Evolutionary conservation across 2,113 vertebrate species (phyloP), one percentile per base, ranked within the genome.

Genomic region (Microtus ochrogaster): DNA sequence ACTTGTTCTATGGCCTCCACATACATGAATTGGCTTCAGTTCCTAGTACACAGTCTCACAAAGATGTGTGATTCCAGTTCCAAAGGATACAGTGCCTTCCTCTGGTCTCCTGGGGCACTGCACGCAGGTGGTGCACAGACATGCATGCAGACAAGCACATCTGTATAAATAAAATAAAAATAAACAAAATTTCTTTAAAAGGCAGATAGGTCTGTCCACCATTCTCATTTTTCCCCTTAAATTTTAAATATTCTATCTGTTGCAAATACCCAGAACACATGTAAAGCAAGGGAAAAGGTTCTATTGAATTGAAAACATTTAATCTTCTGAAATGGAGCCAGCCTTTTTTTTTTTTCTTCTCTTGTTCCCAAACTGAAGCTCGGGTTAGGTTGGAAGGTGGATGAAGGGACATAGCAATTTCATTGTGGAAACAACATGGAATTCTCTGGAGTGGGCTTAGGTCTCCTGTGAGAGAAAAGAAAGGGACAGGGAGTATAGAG

Each of bases 361-460:
- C 11, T 10, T 10, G 2, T 11, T 66, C 19, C 47, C 24, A 3
- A 24, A 6, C 1, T 5, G 16, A 84, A 70, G 68, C 28, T 52
- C 0, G 0, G 5, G 24, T 55, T 47, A 2, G 0, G 0, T 11
- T 12, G 28, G 79, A 70, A 47, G 68, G 41, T 6, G 16, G n/a
- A 78, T 49, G 30, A 63, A 17, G 2, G 22, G 8, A 3, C 0
- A 2, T 17, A 16, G 39, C 11, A 11, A 52, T 61, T 49, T 55
- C 68, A 0, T 2, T 6, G 12, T 5, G 5, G 16, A 8, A 28
- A 70, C 0, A 10, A 4, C 4, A 24, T 7, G 22, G 68, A 24
- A 4, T 33, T 55, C 36, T 28, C 1, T 5, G 7, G 30, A 10
- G 1, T 3, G 19, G 3, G 11, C 24, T 5, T 30, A 63, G 33